Evolutionary conservation across 1,140 invertebrate genomes (phyloP), one percentile per base, ranked within the genome.

Genomic region (Chironomus tepperi): DNA sequence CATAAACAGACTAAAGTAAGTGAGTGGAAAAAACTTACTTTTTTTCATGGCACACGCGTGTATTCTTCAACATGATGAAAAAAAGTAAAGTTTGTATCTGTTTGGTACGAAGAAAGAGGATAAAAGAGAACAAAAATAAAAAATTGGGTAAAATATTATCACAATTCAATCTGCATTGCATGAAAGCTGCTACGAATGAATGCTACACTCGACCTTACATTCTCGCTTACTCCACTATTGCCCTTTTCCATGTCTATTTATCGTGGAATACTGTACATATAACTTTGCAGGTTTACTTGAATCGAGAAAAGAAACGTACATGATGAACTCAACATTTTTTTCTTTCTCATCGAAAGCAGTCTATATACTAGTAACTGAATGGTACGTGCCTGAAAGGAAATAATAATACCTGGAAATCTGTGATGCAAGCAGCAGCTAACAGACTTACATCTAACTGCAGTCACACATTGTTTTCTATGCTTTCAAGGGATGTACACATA

Each of bases 201-300:
- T 34, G 24, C 24, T 34, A 34, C 24, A 34, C 24, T 34, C 24
- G 24, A 34, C 24, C 24, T 34, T 34, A 34, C 24, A 34, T 34
- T 34, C 24, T 34, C 24, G 24, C 24, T 34, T 34, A 34, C 24
- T 57, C 12, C 47, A 57, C 47, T 57, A 57, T 57, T 57, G 47
- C 47, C 47, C 47, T 57, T 57, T 57, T 57, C 24, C 12, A 57
- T 57, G 47, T 57, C 47, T 57, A 57, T n/a, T 47, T 47, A 47
- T n/a, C 24, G 24, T 34, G 24, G 24, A 2, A n/a, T 57, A 47
- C 43, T 3, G 24, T 47, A 47, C 47, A 47, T 57, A 57, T 15
- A 57, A n/a, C n/a, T 15, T 57, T 57, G 9, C 47, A 57, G 43
- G 43, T 47, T 34, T 34, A 34, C 24, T 34, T 34, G 1, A 57